A percentile compares a stretch with the other conserved stretches of the same genome.
Evolutionary conservation across 2,888 invertebrate genomes (phyloP).

Genomic region (Serripes groenlandicus): DNA sequence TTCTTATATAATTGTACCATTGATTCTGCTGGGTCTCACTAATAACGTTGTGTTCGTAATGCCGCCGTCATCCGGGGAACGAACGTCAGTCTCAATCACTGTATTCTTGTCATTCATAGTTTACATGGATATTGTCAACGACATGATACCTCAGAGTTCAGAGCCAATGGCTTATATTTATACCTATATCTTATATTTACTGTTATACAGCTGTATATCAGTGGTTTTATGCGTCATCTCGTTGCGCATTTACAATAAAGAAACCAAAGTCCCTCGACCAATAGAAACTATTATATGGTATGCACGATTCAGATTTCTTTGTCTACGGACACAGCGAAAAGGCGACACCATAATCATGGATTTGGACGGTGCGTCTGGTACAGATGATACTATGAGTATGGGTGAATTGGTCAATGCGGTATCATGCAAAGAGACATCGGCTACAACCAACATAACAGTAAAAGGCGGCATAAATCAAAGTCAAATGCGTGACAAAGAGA

Average conservation of each 20-base stretch:
- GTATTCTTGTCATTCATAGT: constrained; percentile 55
- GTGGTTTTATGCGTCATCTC: constrained; percentile 44
- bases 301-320: background rate
- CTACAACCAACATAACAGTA: background rate
- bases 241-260: constrained; percentile 42
- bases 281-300: background rate
- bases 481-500: background rate
- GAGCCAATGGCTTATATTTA: constrained; percentile 49
- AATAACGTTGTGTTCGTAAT: constrained; percentile 56
- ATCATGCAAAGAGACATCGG: background rate
- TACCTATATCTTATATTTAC: constrained; percentile 47
- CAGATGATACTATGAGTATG: background rate
- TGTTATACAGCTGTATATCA: constrained; percentile 37
- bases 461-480: background rate
- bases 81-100: constrained; percentile 53
- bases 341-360: background rate
- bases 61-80: constrained; percentile 55
- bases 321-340: background rate
- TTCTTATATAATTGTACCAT: constrained; percentile 50
- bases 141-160: constrained; percentile 54
- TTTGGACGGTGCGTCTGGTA: background rate
- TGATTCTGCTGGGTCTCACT: constrained; percentile 38
- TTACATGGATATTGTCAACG: constrained; percentile 57
- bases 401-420: background rate
- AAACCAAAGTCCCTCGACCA: constrained; percentile 13